These are phyloP conservation scores for Zonotrichia leucophrys DNA, from an alignment of 2,113 vertebrate species.

Conservation along the genomic window DNA sequence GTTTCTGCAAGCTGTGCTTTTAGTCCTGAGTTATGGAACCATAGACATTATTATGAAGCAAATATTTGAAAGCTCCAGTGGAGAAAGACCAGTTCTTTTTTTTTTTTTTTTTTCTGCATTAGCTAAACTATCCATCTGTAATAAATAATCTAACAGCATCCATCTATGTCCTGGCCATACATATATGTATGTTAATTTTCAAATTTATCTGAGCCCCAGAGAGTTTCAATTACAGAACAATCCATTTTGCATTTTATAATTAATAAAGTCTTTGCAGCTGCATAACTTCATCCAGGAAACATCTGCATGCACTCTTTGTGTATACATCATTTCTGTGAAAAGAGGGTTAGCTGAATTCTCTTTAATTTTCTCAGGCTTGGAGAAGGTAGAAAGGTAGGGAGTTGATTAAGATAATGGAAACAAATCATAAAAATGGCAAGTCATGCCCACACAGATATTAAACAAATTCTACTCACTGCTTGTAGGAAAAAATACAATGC, in stretches of 20 bases:
- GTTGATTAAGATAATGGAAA: neutral
- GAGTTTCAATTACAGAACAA: conserved; percentile 74
- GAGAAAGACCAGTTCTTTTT: conserved; percentile 35
- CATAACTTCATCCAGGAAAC: conserved; percentile 70
- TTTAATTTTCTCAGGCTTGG: conserved; percentile 35
- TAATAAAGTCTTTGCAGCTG: conserved; percentile 78
- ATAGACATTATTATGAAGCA: conserved; percentile 66
- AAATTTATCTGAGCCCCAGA: conserved; percentile 52
- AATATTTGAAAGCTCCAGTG: conserved; percentile 72
- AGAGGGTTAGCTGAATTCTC: conserved; percentile 28
- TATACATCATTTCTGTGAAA: conserved; percentile 59
- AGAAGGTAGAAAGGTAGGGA: neutral
- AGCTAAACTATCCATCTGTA: conserved; percentile 58
- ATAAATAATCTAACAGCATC: conserved; percentile 68
- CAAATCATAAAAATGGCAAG: neutral
- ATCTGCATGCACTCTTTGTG: conserved; percentile 66
- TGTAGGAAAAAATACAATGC: neutral
- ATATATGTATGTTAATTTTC: conserved; percentile 53
- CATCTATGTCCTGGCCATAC: conserved; percentile 49
- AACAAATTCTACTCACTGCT: neutral
- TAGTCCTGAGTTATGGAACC: conserved; percentile 59
- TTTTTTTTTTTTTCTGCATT: conserved; percentile 28
- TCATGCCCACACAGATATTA: neutral
- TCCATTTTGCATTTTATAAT: conserved; percentile 74
- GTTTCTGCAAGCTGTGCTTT: conserved; percentile 72